These are phyloP conservation scores for Muscicapa adusta DNA, from an alignment of 2,113 vertebrate genomes.

Conservation along the genomic window DNA sequence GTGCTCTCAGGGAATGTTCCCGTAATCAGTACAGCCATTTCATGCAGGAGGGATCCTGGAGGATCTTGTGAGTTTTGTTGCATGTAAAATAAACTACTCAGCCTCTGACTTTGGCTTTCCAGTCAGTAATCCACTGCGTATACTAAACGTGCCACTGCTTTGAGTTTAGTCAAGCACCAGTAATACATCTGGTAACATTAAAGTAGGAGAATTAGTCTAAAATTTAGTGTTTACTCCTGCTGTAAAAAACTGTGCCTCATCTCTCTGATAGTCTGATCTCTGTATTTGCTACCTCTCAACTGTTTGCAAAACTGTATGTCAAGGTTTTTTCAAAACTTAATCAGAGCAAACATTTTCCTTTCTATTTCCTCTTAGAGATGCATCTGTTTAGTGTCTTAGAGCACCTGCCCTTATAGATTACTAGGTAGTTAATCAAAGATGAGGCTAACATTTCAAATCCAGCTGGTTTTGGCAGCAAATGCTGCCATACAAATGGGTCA, in stretches of 20 bases:
- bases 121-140: not conserved
- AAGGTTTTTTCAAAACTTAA: not conserved
- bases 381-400: not conserved
- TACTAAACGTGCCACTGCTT: not conserved
- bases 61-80: not conserved
- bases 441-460: not conserved
- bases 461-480: constrained; percentile 2
- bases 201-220: not conserved
- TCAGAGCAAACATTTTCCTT: not conserved
- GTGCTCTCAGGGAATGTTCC: not conserved
- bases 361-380: not conserved
- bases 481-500: not conserved
- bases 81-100: not conserved
- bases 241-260: not conserved
- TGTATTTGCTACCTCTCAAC: not conserved
- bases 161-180: not conserved
- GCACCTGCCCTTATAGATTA: not conserved
- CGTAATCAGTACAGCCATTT: not conserved
- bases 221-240: not conserved
- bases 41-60: not conserved
- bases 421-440: not conserved
- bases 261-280: not conserved
- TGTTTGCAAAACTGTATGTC: not conserved
- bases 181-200: not conserved
- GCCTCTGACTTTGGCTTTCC: not conserved